These are phyloP conservation scores for Cremastobaeus sp. DNA, from an alignment of 2,888 invertebrate species.

Conservation along the genomic window DNA sequence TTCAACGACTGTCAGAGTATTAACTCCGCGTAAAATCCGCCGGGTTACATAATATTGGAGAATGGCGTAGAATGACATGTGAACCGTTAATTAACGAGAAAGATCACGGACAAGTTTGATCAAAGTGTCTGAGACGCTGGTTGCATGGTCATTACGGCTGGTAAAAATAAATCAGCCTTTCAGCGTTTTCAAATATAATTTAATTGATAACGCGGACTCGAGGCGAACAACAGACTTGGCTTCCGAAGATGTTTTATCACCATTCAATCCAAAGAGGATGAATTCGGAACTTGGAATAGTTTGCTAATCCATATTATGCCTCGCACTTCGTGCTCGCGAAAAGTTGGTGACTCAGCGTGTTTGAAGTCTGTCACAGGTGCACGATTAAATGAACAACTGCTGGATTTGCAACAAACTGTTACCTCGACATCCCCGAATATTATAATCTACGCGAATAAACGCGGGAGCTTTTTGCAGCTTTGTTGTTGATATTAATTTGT, in stretches of 20 bases:
- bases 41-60: slow-evolving; percentile 27
- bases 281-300: slow-evolving; percentile 47
- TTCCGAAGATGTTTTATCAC: slow-evolving; percentile 30
- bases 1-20: slow-evolving; percentile 26
- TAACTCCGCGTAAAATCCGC: slow-evolving; percentile 32
- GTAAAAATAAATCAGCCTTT: slow-evolving; percentile 7
- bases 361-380: slow-evolving; percentile 57
- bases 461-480: no score
- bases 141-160: no score
- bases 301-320: slow-evolving; percentile 46
- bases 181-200: slow-evolving; percentile 1
- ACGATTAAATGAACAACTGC: slow-evolving; percentile 50
- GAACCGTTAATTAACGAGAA: slow-evolving; percentile 45
- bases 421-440: slow-evolving; percentile 27
- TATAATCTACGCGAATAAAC: slow-evolving; percentile 21
- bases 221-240: not conserved
- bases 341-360: slow-evolving; percentile 50
- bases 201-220: slow-evolving; percentile 23
- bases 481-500: no score
- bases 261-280: slow-evolving; percentile 27
- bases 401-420: slow-evolving; percentile 52
- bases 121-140: slow-evolving; percentile 38
- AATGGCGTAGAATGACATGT: slow-evolving; percentile 36
- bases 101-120: slow-evolving; percentile 33
- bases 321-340: slow-evolving; percentile 28